Conservation (phyloP, 1,140 invertebrate genomes). For the Drosophila simulans region DNA sequence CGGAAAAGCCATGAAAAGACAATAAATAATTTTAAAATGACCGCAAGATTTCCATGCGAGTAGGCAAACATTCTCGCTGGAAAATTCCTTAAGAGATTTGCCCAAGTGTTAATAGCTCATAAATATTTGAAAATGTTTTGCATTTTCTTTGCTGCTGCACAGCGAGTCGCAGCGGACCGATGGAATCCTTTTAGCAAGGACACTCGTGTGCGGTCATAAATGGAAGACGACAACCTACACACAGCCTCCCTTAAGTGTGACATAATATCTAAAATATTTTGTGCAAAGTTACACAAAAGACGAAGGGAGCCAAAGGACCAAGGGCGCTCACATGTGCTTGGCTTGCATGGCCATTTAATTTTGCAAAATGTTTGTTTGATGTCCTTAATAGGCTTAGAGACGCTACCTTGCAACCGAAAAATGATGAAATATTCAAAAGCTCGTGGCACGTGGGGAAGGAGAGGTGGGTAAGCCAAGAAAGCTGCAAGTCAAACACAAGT, state of each 20-base stretch:
- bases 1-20: slow-evolving; percentile 46
- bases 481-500: slow-evolving; percentile 80
- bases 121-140: slow-evolving; percentile 83
- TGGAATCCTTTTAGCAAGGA: slow-evolving; percentile 45
- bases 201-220: slow-evolving; percentile 70
- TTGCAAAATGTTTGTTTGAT: slow-evolving; percentile 84
- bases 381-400: slow-evolving; percentile 82
- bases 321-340: slow-evolving; percentile 65
- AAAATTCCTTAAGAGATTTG: slow-evolving; percentile 56
- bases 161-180: slow-evolving; percentile 3
- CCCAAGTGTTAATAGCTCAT: slow-evolving; percentile 82
- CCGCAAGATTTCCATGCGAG: slow-evolving; percentile 22
- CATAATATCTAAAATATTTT: slow-evolving; percentile 83
- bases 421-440: slow-evolving; percentile 77
- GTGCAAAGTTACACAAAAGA: slow-evolving; percentile 78
- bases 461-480: slow-evolving; percentile 46
- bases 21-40: slow-evolving; percentile 54
- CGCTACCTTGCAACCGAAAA: slow-evolving; percentile 61
- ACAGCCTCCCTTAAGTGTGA: slow-evolving; percentile 78
- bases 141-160: slow-evolving; percentile 57
- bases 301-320: slow-evolving; percentile 10
- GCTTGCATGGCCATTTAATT: slow-evolving; percentile 82
- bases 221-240: slow-evolving; percentile 35
- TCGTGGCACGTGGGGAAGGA: slow-evolving; percentile 30
- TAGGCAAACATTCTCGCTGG: slow-evolving; percentile 40